Evolutionary conservation across 2,797 vertebrate species (phyloP).

Genomic region (Notolepis coatsorum): DNA sequence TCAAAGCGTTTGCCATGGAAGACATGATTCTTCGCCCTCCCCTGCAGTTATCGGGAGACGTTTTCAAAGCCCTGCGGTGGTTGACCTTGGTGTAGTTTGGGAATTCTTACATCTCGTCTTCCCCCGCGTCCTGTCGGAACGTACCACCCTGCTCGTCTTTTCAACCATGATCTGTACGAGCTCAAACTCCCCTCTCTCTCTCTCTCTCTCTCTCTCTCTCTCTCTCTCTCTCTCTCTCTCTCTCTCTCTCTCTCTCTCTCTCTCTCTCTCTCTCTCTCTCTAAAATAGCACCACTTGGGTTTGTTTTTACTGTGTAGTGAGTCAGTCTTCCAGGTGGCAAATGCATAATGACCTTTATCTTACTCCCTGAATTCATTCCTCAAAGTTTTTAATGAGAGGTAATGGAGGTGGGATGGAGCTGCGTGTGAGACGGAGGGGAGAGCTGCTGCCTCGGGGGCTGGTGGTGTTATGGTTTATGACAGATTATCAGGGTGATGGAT

Average conservation of each 20-base stretch:
- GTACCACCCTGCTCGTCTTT: constrained; percentile 15
- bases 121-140: constrained; percentile 5
- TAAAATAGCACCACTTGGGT: background rate
- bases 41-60: background rate
- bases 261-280: no score
- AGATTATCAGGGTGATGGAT: constrained; percentile 41
- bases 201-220: no score
- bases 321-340: constrained; percentile 39
- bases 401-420: constrained; percentile 33
- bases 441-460: background rate
- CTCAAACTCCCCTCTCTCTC: no score
- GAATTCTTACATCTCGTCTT: constrained; percentile 15
- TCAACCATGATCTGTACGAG: constrained; percentile 9
- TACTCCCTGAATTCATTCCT: constrained; percentile 23
- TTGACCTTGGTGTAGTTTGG: constrained; percentile 21
- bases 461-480: constrained; percentile 14
- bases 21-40: background rate
- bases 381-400: constrained; percentile 43
- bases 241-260: no score
- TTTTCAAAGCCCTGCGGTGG: constrained; percentile 17
- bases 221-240: no score
- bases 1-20: background rate
- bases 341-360: constrained; percentile 40
- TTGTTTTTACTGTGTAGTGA: constrained; percentile 20
- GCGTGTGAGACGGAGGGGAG: constrained; percentile 37